Conservation (phyloP, 2,888 invertebrate species). For the Callimorpha dominula region DNA sequence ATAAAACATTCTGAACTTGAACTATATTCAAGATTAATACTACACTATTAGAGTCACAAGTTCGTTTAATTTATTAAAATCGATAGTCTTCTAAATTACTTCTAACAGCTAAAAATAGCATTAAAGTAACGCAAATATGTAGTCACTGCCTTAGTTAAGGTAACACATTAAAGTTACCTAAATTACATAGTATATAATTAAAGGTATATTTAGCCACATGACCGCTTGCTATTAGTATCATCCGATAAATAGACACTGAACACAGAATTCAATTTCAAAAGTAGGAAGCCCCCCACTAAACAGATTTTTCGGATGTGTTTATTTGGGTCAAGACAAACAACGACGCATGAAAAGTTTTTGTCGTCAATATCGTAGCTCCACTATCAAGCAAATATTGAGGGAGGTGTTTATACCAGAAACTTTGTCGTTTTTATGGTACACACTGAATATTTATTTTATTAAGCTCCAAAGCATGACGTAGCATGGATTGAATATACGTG, state of each 20-base stretch:
- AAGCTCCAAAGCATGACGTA: too few species aligned
- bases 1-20: neutral
- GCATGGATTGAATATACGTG: too few species aligned
- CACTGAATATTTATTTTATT: too few species aligned
- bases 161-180: too few species aligned
- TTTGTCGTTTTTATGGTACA: neutral
- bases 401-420: conserved; percentile 22
- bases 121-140: too few species aligned
- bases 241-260: conserved; percentile 62
- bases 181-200: neutral
- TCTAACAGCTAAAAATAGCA: neutral
- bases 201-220: conserved; percentile 54
- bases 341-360: conserved; percentile 76
- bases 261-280: conserved; percentile 73
- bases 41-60: neutral
- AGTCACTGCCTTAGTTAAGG: neutral
- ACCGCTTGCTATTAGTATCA: conserved; percentile 49
- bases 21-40: neutral
- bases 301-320: conserved; percentile 75
- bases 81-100: neutral
- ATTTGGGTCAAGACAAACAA: conserved; percentile 74
- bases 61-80: too few species aligned
- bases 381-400: conserved; percentile 60
- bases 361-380: conserved; percentile 55
- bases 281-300: conserved; percentile 64